Base-by-base conservation (phyloP, 2,888 invertebrate genomes). In the Empis stercorea region DNA sequence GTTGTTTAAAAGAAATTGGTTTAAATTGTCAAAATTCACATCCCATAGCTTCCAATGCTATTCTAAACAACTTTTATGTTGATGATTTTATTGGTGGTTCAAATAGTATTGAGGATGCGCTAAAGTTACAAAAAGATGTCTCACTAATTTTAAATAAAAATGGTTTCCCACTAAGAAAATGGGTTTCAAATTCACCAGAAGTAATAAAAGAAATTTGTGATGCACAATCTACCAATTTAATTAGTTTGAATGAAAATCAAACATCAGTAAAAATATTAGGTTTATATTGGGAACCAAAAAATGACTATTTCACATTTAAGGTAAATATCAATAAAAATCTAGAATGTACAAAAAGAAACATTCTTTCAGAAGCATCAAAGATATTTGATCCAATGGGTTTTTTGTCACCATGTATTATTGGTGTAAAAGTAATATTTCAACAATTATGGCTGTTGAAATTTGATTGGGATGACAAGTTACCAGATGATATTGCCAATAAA, bases 81-180 rank as follows among this genome's bases (percentile, higher is more conserved):
- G 54, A 55, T 43, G 53, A 57, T 37, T 45, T 54, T 4, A 50
- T 54, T 46, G 50, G 46, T 15, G 54, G 54, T 6, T 44, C 49
- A 11, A 43, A 55, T 37, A 38, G 34, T 17, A 23, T 50, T 17
- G n/a, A 45, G 10, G 40, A 54, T 30, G 51, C 54, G 16, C 39
- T 47, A 10, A n/a, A 37, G 20, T 40, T 52, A 11, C 49, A 50
- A 40, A 11, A 23, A 4, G 44, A 52, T 13, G 10, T 57, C 2
- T 36, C 44, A 10, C 7, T n/a, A 11, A 32, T 52, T 10, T 16
- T 55, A 13, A n/a, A 39, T 4, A 36, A 38, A 9, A 48, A 44
- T 2, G 45, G 44, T 11, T 49, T 55, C 17, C 39, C 30, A 30
- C 43, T 56, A 3, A 38, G 49, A 16, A 55, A 56, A 43, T 55